phyloP scores from a whole-genome alignment of 2,888 invertebrate species.

The Crematogaster levior region DNA sequence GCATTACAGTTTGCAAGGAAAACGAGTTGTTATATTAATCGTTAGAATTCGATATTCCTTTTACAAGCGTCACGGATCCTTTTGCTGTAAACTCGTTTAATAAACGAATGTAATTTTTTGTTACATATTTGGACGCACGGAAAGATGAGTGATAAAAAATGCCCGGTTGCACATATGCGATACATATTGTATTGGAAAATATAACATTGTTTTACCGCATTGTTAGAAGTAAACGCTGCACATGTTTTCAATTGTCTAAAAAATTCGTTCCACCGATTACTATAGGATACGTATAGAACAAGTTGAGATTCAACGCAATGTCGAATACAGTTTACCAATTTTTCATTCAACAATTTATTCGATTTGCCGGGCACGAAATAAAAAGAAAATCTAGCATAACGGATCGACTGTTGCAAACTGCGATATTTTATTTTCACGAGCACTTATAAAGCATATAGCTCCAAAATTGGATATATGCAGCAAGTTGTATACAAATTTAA shows the following conservation, averaged over 20 bases:
- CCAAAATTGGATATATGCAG: conserved; percentile 21
- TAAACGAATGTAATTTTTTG: not conserved
- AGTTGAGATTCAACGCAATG: conserved; percentile 27
- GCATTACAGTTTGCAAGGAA: not conserved
- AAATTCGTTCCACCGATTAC: conserved; percentile 20
- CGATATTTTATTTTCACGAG: conserved; percentile 39
- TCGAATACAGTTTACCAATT: conserved; percentile 50
- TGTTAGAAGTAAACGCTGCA: conserved; percentile 11
- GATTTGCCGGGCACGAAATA: conserved; percentile 31
- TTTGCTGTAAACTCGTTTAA: not conserved
- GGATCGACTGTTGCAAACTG: conserved; percentile 33
- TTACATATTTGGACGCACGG: not conserved
- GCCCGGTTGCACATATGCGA: not conserved
- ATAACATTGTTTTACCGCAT: not conserved
- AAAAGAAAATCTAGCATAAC: conserved; percentile 28
- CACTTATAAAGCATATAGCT: conserved; percentile 20
- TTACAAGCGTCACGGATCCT: not conserved
- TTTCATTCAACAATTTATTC: conserved; percentile 54
- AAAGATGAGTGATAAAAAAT: not conserved
- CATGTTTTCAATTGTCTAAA: conserved; percentile 20
- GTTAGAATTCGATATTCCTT: not conserved
- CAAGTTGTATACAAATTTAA: conserved; percentile 5
- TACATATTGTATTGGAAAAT: not conserved
- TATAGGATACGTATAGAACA: conserved; percentile 13
- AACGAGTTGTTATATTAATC: not conserved